Conservation (phyloP, 2,888 invertebrate species). For the Eupithecia subfuscata region DNA sequence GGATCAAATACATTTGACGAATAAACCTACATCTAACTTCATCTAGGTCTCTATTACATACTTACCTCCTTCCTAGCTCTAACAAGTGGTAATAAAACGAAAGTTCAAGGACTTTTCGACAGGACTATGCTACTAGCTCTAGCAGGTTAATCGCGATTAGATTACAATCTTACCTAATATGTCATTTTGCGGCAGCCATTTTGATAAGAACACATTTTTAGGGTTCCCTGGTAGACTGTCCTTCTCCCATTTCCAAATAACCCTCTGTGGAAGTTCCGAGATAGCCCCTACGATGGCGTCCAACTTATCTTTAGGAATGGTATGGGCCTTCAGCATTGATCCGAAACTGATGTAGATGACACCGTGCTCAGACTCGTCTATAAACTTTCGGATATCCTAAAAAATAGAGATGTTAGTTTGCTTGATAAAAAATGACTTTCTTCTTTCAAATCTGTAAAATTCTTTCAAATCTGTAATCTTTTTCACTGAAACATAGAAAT, state of each 20-base stretch:
- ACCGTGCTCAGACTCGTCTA: conserved; percentile 86
- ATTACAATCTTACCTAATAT: conserved; percentile 57
- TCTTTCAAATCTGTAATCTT: not conserved
- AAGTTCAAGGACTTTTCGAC: conserved; percentile 2
- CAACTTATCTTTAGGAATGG: conserved; percentile 84
- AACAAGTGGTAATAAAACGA: not conserved
- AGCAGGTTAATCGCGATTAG: not conserved
- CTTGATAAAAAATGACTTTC: not conserved
- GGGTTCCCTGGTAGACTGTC: conserved; percentile 83
- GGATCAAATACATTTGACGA: too few species aligned
- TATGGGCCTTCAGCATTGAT: conserved; percentile 87
- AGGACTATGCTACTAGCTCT: not conserved
- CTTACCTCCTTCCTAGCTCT: not conserved
- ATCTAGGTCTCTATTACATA: not conserved
- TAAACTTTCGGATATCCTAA: conserved; percentile 68
- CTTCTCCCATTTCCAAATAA: conserved; percentile 91
- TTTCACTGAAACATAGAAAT: not conserved
- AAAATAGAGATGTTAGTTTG: not conserved
- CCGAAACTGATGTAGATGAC: conserved; percentile 91
- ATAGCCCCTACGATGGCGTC: conserved; percentile 85
- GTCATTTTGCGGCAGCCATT: conserved; percentile 89
- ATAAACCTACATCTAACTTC: not conserved
- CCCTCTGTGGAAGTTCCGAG: conserved; percentile 85
- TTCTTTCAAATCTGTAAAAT: not conserved
- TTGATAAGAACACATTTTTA: conserved; percentile 83